Evolutionary conservation across 2,797 vertebrate species (phyloP).

Genomic region (Eospalax fontanierii): DNA sequence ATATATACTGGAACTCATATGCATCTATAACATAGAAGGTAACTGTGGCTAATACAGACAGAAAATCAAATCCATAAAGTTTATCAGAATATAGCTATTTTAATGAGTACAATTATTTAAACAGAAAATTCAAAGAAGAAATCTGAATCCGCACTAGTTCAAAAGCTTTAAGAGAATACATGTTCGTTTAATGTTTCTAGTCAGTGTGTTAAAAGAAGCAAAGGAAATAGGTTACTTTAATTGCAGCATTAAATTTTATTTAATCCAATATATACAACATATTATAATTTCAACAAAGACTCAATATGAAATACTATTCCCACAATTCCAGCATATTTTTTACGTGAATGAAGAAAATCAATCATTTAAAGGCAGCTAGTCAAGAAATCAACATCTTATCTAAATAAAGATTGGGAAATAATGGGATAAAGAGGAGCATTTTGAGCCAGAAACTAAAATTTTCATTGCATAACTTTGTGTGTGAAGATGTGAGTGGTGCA

Average conservation of each 20-base stretch:
- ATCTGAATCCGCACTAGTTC: background rate
- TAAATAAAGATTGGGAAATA: background rate
- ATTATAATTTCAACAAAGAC: background rate
- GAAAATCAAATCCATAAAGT: background rate
- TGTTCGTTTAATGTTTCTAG: background rate
- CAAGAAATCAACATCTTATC: background rate
- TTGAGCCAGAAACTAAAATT: background rate
- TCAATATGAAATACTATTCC: background rate
- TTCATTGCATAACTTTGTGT: background rate
- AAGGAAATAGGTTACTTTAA: constrained; percentile 1
- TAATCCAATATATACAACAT: background rate
- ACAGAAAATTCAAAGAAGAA: background rate
- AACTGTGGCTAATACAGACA: background rate
- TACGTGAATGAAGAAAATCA: background rate
- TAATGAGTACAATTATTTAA: background rate
- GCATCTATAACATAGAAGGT: background rate
- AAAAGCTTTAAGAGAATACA: background rate
- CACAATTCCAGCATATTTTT: background rate
- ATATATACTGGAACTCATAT: background rate
- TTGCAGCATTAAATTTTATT: background rate
- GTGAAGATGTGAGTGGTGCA: background rate
- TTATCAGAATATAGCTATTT: background rate
- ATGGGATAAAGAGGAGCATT: background rate
- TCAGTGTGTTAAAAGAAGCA: background rate
- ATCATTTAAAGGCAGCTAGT: background rate